phyloP scores from a whole-genome alignment of 2,797 vertebrate species.

The Schizopygopsis malacanthus region DNA sequence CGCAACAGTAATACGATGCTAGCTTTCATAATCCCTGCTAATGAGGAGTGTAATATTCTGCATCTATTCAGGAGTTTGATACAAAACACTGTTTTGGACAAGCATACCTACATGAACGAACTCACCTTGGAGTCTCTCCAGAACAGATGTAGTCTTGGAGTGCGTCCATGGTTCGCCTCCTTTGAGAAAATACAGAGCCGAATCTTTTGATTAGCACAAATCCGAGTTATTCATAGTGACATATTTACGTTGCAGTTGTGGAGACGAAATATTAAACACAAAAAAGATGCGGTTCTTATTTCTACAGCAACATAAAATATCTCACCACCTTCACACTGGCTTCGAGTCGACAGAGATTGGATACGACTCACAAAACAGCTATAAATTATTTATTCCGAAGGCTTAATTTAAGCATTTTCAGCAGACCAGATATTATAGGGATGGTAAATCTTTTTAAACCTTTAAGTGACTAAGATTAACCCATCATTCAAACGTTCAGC shows the following conservation, averaged over 20 bases:
- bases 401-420: neutral
- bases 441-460: constrained; percentile 6
- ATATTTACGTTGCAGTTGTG: constrained; percentile 55
- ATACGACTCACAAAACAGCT: neutral
- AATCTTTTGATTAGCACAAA: constrained; percentile 54
- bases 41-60: constrained; percentile 9
- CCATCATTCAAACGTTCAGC: neutral
- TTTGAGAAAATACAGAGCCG: constrained; percentile 55
- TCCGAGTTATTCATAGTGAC: constrained; percentile 63
- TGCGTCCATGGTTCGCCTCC: constrained; percentile 57
- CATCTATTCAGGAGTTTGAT: constrained; percentile 18
- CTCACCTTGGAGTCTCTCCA: constrained; percentile 48
- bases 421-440: constrained; percentile 13
- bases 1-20: neutral
- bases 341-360: neutral
- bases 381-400: constrained; percentile 23
- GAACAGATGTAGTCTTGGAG: constrained; percentile 57
- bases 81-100: constrained; percentile 9
- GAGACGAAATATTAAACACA: constrained; percentile 41
- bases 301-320: constrained; percentile 11
- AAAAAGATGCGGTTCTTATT: constrained; percentile 7
- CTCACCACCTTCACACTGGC: constrained; percentile 22
- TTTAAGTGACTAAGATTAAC: neutral
- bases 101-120: constrained; percentile 9
- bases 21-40: neutral